Percentiles rank a stretch among this genome's conserved stretches.
Conservation (phyloP, 2,888 invertebrate genomes). For the Leuctra nigra region DNA sequence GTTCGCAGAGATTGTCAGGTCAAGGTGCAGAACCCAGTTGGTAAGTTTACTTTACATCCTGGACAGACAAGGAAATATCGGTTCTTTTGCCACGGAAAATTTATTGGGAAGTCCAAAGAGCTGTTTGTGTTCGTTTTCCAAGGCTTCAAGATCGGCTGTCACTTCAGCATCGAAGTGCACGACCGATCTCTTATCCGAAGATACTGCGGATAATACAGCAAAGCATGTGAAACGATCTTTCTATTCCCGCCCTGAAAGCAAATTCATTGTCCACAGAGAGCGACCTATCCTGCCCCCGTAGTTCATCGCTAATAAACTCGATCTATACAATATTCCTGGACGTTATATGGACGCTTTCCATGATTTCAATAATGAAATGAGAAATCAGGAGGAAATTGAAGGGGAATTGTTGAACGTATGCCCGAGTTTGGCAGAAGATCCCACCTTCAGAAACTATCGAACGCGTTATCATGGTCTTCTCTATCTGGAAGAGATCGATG, state of each 20-base stretch:
- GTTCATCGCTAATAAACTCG: constrained; percentile 50
- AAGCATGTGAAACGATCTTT: too few species aligned
- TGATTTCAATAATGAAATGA: constrained; percentile 36
- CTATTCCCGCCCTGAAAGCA: too few species aligned
- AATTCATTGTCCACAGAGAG: constrained; percentile 50
- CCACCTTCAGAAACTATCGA: constrained; percentile 54
- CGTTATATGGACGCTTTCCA: constrained; percentile 39
- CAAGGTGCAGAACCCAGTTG: constrained; percentile 30
- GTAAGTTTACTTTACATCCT: constrained; percentile 41
- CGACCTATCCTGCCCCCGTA: constrained; percentile 45
- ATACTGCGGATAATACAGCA: too few species aligned
- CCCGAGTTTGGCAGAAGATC: constrained; percentile 46
- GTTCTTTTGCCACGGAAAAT: constrained; percentile 46
- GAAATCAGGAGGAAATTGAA: constrained; percentile 40
- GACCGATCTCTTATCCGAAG: too few species aligned
- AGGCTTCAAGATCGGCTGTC: constrained; percentile 53
- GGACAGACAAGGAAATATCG: constrained; percentile 41
- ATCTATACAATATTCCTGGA: constrained; percentile 42
- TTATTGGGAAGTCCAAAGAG: constrained; percentile 55
- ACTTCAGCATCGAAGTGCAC: constrained; percentile 48
- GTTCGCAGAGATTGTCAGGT: constrained; percentile 49
- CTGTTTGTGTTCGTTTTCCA: constrained; percentile 53
- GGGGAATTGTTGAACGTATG: constrained; percentile 43
- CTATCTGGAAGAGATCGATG: constrained; percentile 75
- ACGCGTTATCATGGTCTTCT: constrained; percentile 66